These are phyloP conservation scores for Nomada ruficornis DNA, from an alignment of 2,888 invertebrate species.

Conservation along the genomic window DNA sequence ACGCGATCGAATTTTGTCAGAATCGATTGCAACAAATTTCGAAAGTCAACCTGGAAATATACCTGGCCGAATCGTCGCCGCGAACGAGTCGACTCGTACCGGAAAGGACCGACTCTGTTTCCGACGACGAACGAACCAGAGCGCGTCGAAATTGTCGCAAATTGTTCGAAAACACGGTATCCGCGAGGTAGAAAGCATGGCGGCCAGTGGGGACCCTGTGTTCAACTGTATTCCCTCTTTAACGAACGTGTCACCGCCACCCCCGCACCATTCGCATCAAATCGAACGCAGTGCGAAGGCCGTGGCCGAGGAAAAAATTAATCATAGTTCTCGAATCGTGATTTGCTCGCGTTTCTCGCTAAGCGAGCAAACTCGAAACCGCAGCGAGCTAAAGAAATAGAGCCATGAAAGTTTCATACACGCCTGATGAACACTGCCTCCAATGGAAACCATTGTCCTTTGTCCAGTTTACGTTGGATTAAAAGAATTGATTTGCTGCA, in stretches of 20 bases:
- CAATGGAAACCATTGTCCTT: not conserved
- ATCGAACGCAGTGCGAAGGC: conserved; percentile 1
- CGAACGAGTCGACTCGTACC: not conserved
- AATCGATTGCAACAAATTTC: not conserved
- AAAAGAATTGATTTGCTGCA: too few relatives aligned
- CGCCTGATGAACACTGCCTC: conserved; percentile 6
- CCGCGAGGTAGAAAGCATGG: conserved; percentile 80
- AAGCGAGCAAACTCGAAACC: conserved; percentile 21
- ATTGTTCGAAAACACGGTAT: conserved; percentile 75
- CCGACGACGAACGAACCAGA: conserved; percentile 77
- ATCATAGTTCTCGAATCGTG: not conserved
- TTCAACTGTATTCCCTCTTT: conserved; percentile 37
- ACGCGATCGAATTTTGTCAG: not conserved
- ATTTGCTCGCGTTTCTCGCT: conserved; percentile 26
- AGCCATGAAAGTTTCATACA: conserved; percentile 25
- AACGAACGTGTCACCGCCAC: not conserved
- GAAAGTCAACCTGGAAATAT: not conserved
- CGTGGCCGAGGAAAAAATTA: not conserved
- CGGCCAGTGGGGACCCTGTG: conserved; percentile 68
- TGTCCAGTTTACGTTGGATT: not conserved
- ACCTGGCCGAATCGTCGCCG: conserved; percentile 1
- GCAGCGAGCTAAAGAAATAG: conserved; percentile 10
- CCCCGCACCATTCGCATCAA: not conserved
- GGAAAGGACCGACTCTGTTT: conserved; percentile 9
- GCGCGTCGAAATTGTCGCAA: conserved; percentile 79